Conservation (phyloP, 2,113 vertebrate species). For the Phoenicopterus ruber region DNA sequence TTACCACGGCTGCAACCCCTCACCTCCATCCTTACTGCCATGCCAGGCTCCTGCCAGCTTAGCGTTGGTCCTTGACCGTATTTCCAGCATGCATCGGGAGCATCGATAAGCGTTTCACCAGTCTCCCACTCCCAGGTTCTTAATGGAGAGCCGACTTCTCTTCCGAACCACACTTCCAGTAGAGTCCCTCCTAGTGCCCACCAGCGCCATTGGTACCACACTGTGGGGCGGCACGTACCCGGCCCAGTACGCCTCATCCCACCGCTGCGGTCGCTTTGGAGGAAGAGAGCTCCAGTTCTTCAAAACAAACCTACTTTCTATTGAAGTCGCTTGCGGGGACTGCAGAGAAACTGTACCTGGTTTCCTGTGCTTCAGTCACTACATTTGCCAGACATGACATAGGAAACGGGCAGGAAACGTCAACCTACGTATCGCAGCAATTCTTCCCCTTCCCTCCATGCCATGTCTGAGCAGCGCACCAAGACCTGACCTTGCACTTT, state of each 20-base stretch:
- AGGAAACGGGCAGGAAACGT: neutral
- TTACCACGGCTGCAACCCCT: neutral
- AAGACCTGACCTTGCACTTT: constrained; percentile 11
- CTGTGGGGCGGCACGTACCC: accelerated
- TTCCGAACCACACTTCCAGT: neutral
- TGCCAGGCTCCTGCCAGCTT: neutral
- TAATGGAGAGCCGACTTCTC: neutral
- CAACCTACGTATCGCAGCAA: neutral
- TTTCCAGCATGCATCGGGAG: neutral
- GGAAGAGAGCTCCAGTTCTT: neutral
- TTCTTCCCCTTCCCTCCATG: neutral
- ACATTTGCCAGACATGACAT: neutral
- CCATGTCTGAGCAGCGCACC: neutral
- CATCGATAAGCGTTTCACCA: neutral
- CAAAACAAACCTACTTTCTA: neutral
- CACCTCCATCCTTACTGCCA: neutral
- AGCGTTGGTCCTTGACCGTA: neutral
- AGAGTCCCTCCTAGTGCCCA: neutral
- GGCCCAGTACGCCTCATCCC: neutral
- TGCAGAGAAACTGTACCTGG: neutral
- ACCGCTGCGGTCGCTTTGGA: neutral
- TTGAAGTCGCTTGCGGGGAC: neutral
- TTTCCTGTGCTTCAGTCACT: neutral
- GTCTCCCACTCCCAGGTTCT: neutral
- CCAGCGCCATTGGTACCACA: accelerated